These are phyloP conservation scores for Caenorhabditis plicata DNA, from an alignment of 2,888 invertebrate genomes.

Conservation along the genomic window DNA sequence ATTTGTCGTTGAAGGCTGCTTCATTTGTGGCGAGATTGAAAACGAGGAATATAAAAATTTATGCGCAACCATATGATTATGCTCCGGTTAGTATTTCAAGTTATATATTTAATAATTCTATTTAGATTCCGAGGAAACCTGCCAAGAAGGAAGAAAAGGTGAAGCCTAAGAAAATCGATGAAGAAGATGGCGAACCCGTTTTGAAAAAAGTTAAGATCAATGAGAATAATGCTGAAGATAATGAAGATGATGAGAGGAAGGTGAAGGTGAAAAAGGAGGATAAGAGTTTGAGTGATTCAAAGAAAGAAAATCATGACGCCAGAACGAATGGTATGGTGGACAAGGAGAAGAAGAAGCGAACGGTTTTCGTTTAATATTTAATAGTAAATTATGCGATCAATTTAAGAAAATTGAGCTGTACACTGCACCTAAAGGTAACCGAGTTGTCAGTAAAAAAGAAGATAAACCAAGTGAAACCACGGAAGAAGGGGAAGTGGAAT, in stretches of 20 bases:
- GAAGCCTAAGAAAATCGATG: conserved; percentile 10
- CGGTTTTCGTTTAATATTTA: background rate
- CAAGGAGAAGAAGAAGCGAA: background rate
- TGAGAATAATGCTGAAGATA: conserved; percentile 2
- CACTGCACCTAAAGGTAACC: conserved; percentile 5
- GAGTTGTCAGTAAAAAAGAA: no score
- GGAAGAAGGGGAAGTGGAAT: conserved; percentile 18
- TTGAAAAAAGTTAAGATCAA: background rate
- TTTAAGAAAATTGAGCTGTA: conserved; percentile 2
- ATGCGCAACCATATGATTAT: conserved; percentile 6
- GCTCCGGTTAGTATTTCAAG: conserved; percentile 6
- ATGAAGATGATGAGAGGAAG: conserved; percentile 21
- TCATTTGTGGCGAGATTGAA: conserved; percentile 53
- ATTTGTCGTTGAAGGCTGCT: conserved; percentile 56
- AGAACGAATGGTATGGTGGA: background rate
- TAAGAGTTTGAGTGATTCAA: background rate
- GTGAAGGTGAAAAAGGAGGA: conserved; percentile 9
- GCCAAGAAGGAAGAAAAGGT: conserved; percentile 1
- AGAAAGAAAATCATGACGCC: background rate
- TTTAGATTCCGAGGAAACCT: background rate
- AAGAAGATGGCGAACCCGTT: conserved; percentile 4
- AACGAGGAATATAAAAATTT: conserved; percentile 35
- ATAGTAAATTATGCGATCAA: background rate
- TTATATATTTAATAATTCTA: no score
- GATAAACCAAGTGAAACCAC: no score